Base-by-base conservation (phyloP, 2,888 invertebrate species). In the Rhagonycha fulva region DNA sequence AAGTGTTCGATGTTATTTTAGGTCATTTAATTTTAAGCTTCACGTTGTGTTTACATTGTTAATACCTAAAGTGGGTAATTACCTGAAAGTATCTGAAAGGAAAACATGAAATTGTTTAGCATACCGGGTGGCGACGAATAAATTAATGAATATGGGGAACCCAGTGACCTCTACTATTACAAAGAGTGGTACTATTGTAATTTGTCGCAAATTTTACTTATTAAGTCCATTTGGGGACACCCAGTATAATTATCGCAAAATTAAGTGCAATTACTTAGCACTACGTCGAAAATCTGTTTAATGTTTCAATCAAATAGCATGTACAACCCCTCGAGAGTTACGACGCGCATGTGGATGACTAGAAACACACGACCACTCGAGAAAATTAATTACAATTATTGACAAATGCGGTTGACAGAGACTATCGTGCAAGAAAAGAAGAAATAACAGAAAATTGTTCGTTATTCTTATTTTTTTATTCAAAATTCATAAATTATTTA, bases 361-460 rank as follows among this genome's bases (percentile, higher is more conserved):
- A 71, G 72, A 77, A 77, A 75, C 79, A 79, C 79, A 78, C 76
- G 78, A 77, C 81, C 81, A 80, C 80, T 80, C 78, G 76, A 79
- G 75, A 75, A 79, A 80, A 80, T 81, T 81, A 79, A 79, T 79
- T 71, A 75, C 78, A 81, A 81, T 80, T 78, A 81, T 79, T 79
- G 72, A 75, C 80, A 81, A 81, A 80, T 81, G 79, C 77, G 76
- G 70, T 70, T 80, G 80, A 79, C 80, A 76, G 74, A 72, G 69
- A 62, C 74, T 71, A 73, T 74, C 32, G 77, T 28, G 32, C 14
- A 69, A 68, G 14, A 70, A 69, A 14, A 24, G 47, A 11, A 26
- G 70, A 5, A 14, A 60, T 23, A 24, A 28, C 61, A 68, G 28
- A 14, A 26, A 62, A 14, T 61, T 62, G 19, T 62, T 71, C 9